Percentiles rank a stretch among this genome's conserved stretches.
These are phyloP conservation scores for Paralichthys olivaceus DNA, from an alignment of 2,113 vertebrate genomes.

Conservation along the genomic window DNA sequence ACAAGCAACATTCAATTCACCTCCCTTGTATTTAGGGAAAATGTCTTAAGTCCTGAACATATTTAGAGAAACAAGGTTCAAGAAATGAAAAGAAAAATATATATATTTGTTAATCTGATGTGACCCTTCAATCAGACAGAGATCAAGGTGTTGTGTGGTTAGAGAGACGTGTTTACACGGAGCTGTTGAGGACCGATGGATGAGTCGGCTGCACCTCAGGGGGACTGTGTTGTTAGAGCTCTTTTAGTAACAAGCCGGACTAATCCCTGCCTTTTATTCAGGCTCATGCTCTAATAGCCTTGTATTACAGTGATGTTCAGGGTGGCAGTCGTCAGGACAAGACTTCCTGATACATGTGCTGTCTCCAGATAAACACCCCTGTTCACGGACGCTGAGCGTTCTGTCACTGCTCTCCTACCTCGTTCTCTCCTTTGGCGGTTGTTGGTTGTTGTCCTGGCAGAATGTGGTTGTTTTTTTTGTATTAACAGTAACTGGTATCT, in stretches of 20 bases:
- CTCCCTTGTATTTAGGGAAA: background rate
- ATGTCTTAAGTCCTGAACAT: no score
- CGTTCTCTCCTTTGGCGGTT: background rate
- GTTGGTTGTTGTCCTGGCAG: slow-evolving; percentile 14
- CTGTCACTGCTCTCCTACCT: background rate
- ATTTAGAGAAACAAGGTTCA: no score
- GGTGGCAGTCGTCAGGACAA: slow-evolving; percentile 46
- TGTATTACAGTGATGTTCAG: slow-evolving; percentile 48
- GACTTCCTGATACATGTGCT: slow-evolving; percentile 42
- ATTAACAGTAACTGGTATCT: slow-evolving; percentile 57
- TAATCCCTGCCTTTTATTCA: slow-evolving; percentile 60
- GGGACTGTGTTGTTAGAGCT: slow-evolving; percentile 56
- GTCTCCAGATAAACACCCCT: slow-evolving; percentile 31
- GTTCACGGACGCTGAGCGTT: slow-evolving; percentile 13
- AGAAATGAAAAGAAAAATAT: no score
- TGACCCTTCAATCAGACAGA: slow-evolving; percentile 2
- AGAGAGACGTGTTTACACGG: slow-evolving; percentile 46
- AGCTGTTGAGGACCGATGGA: slow-evolving; percentile 41
- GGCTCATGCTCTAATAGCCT: slow-evolving; percentile 56
- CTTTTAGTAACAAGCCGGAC: slow-evolving; percentile 50
- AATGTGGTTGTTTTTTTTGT: slow-evolving; percentile 16
- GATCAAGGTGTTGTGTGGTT: slow-evolving; percentile 19
- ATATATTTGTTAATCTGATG: no score
- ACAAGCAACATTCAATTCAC: no score
- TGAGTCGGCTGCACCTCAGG: slow-evolving; percentile 55